Base-by-base conservation (phyloP, 2,113 vertebrate species). In the Amazona guildingii region DNA sequence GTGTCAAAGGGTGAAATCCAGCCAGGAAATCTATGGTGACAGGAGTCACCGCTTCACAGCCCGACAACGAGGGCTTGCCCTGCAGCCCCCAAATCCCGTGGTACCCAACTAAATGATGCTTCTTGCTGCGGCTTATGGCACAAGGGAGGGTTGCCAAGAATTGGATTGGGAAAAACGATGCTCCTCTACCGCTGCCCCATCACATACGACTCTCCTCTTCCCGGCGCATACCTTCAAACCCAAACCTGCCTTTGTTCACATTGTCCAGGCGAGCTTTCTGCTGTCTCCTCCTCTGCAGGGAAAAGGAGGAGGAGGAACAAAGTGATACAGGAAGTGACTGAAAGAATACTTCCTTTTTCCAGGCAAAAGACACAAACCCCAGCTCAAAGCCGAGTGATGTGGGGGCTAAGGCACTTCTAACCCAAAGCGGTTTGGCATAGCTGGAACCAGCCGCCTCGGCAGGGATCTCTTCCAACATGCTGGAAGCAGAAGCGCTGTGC, bases 161-260 rank as follows among this genome's bases (percentile, higher is more conserved):
- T 1, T 1, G n/a, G 12, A 1, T 24, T 6, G n/a, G 49, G 72
- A 49, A 28, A 75, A 68, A 73, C 9, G 1, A 25, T 15, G 14
- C 3, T 86, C 5, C 17, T 91, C 8, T 8, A 6, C 3, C 28
- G 39, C 43, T 93, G 48, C 12, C 57, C 69, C 83, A 44, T 7
- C 37, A 2, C 3, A 29, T 6, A 70, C 6, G 46, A 9, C 46
- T 54, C 54, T 46, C 18, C 39, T 55, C 43, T 64, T 55, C 61
- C 39, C 64, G 51, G 14, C 11, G 25, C 44, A 64, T 48, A 9
- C 0, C 1, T 16, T 59, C 4, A 1, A 33, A 76, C 49, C 70
- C 61, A 69, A 88, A 74, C n/a, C 55, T 43, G 64, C 48, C 24
- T 57, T 79, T 6, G 1, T 18, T 88, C 57, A 54, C 21, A 23